Base-by-base conservation (phyloP, 2,888 invertebrate genomes). In the Rhingia rostrata region DNA sequence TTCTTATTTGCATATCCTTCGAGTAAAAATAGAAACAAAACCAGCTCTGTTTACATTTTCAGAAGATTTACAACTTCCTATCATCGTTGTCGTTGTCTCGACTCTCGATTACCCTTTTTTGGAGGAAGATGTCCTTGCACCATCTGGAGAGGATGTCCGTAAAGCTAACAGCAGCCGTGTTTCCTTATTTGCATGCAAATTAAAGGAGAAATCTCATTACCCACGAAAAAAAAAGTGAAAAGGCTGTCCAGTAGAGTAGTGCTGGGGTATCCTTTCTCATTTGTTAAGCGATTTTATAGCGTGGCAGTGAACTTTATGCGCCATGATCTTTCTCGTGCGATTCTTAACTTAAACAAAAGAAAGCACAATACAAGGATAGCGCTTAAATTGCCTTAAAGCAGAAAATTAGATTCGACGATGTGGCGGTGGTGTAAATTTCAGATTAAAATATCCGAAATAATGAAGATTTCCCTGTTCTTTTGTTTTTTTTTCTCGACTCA, bases 171-270 rank as follows among this genome's bases (percentile, higher is more conserved):
- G 70, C 84, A 79, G 84, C 47, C 73, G 64, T 74, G 69, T 47
- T 80, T 75, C 79, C 84, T 84, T 84, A 86, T 86, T 86, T 86
- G 86, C 86, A 86, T 86, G 86, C 86, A 86, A 86, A 86, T 86
- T 86, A 80, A 80, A 85, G 81, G 81, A 86, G 82, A 73, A 86
- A 86, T 86, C 86, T 86, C 86, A 86, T 86, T 86, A 86, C 80
- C 72, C 22, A 22, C 1, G 22, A 22, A 37, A 63, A 56, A 74
- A 41, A 63, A 60, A 30, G 14, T 7, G 45, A 14, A 35, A 33
- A 9, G 39, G 35, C 69, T 7, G 39, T n/a, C 45, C 9, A 41
- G 41, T 22, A 22, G 22, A 22, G 22, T 22, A 2, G 22, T 43
- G 37, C 6, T 51, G 60, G 33, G 39, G 14, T 43, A 35, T 64